Evolutionary conservation across 2,797 vertebrate genomes (phyloP).

Genomic region (Poecilia picta): DNA sequence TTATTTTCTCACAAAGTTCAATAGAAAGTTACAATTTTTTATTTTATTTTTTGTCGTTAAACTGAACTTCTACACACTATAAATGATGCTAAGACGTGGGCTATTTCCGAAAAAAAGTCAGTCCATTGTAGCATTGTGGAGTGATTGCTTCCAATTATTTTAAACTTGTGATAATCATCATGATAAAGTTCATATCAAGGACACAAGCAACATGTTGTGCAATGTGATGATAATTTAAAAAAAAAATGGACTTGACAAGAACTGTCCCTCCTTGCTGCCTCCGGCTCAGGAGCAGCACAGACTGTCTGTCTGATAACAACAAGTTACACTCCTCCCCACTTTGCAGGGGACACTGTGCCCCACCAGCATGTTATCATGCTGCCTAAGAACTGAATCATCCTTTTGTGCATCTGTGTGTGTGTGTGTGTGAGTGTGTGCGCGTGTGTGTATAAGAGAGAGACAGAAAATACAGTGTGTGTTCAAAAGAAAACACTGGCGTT

Average conservation of each 20-base stretch:
- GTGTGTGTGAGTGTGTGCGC: slow-evolving; percentile 28
- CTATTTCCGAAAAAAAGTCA: neutral
- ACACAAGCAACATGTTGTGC: slow-evolving; percentile 31
- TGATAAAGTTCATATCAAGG: slow-evolving; percentile 41
- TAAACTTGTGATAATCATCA: slow-evolving; percentile 31
- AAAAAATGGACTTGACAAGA: slow-evolving; percentile 17
- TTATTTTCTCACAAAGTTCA: neutral
- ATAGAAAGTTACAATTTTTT: neutral
- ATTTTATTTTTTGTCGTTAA: neutral
- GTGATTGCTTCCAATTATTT: neutral
- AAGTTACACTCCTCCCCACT: slow-evolving; percentile 52
- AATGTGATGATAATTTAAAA: neutral
- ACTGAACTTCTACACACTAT: neutral
- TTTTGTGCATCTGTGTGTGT: slow-evolving; percentile 22
- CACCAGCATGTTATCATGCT: slow-evolving; percentile 58
- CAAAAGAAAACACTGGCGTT: slow-evolving; percentile 51
- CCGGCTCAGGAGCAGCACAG: slow-evolving; percentile 58
- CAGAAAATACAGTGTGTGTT: slow-evolving; percentile 40
- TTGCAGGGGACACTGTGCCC: slow-evolving; percentile 53
- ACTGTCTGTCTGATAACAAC: slow-evolving; percentile 65
- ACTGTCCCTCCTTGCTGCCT: slow-evolving; percentile 43
- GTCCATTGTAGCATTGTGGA: neutral
- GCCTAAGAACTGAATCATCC: slow-evolving; percentile 68
- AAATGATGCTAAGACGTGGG: neutral
- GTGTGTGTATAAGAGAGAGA: slow-evolving; percentile 19